phyloP scores from a whole-genome alignment of 2,888 invertebrate genomes.

The Nomada lathburiana region DNA sequence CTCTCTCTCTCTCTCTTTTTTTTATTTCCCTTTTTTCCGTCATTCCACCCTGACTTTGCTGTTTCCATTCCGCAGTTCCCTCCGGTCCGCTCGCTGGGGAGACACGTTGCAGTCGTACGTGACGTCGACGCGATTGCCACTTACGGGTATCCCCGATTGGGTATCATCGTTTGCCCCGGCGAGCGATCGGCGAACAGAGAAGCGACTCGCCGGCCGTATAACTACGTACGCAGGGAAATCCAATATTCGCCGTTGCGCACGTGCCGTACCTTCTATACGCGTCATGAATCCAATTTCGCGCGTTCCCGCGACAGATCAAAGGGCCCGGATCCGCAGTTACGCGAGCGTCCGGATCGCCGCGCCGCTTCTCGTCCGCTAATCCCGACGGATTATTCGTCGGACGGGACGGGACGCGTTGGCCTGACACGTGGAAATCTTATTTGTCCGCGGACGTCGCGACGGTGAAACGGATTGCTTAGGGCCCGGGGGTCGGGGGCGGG shows the following conservation, averaged over 20 bases:
- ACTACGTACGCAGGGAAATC: conserved; percentile 64
- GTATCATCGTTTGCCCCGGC: conserved; percentile 63
- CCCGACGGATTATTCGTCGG: conserved; percentile 17
- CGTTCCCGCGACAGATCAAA: conserved; percentile 56
- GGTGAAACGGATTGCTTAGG: background rate
- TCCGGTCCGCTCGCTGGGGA: conserved; percentile 39
- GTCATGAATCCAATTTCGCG: conserved; percentile 64
- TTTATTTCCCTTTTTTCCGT: conserved; percentile 11
- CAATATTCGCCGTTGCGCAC: conserved; percentile 61
- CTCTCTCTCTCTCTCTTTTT: background rate
- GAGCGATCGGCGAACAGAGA: conserved; percentile 61
- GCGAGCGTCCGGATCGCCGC: conserved; percentile 23
- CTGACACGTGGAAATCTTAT: conserved; percentile 25
- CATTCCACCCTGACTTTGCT: conserved; percentile 57
- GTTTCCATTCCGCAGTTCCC: conserved; percentile 53
- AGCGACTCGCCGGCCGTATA: conserved; percentile 67
- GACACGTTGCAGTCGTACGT: conserved; percentile 69
- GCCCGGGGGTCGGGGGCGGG: too few species aligned
- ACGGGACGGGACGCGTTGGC: background rate
- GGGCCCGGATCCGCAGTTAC: conserved; percentile 24
- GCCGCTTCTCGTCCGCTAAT: conserved; percentile 13
- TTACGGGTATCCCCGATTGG: conserved; percentile 67
- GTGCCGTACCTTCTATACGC: conserved; percentile 45
- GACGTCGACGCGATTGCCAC: conserved; percentile 69
- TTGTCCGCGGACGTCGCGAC: background rate